phyloP scores from a whole-genome alignment of 2,888 invertebrate species.

The Aphodius granarius region DNA sequence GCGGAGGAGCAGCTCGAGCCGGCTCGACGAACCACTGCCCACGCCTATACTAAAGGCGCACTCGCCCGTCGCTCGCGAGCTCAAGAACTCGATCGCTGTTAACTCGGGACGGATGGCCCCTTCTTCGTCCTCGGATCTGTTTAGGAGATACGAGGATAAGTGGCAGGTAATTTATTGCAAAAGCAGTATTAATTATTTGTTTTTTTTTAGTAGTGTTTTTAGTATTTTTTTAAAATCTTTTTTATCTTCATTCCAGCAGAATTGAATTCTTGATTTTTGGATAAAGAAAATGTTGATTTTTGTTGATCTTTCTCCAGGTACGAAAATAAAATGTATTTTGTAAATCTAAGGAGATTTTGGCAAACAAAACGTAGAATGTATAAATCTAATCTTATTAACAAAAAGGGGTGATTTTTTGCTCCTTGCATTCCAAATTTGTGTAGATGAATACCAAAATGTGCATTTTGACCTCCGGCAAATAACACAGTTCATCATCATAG shows the following conservation, averaged over 20 bases:
- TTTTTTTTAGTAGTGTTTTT: constrained; percentile 8
- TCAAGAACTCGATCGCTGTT: constrained; percentile 51
- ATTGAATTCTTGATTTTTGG: not conserved
- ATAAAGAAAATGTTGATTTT: not conserved
- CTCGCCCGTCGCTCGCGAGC: constrained; percentile 52
- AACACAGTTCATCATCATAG: too few relatives aligned
- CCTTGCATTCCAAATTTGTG: too few relatives aligned
- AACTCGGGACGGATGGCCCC: constrained; percentile 40
- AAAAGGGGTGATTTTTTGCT: too few relatives aligned
- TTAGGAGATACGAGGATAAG: constrained; percentile 53
- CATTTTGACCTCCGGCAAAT: too few relatives aligned
- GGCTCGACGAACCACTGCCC: constrained; percentile 60
- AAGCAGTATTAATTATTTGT: not conserved
- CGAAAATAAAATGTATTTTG: not conserved
- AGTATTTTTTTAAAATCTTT: constrained; percentile 40
- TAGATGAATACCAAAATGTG: too few relatives aligned
- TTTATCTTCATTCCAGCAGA: not conserved
- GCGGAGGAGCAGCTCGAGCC: constrained; percentile 58
- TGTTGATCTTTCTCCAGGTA: not conserved
- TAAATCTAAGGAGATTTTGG: not conserved
- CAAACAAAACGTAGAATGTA: too few relatives aligned
- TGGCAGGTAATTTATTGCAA: constrained; percentile 53
- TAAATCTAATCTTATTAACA: too few relatives aligned
- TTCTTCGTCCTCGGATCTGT: constrained; percentile 42
- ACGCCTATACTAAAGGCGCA: constrained; percentile 64